These are phyloP conservation scores for Campoplex capitator DNA, from an alignment of 2,888 invertebrate species.

Conservation along the genomic window DNA sequence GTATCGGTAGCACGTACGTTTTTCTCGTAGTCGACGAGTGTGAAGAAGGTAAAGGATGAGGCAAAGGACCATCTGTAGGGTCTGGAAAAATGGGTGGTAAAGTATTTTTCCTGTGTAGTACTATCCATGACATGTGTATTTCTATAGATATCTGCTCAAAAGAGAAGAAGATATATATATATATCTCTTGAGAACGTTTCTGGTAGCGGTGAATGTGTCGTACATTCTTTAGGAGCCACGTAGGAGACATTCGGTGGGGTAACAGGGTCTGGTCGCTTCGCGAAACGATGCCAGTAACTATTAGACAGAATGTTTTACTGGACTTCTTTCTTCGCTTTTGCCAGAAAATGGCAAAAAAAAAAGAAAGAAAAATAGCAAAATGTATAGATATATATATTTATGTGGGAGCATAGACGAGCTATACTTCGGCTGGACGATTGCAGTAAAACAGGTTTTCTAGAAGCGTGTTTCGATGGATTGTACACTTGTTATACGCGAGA, in stretches of 20 bases:
- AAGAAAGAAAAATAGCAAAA: neutral
- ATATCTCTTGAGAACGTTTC: conserved; percentile 45
- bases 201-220: conserved; percentile 60
- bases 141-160: conserved; percentile 13
- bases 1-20: conserved; percentile 58
- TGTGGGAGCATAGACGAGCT: neutral
- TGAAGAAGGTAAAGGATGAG: conserved; percentile 35
- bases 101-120: conserved; percentile 61
- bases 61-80: conserved; percentile 51
- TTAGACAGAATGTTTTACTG: conserved; percentile 63
- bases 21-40: conserved; percentile 18
- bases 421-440: neutral
- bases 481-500: neutral
- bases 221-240: conserved; percentile 67
- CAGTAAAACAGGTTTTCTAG: conserved; percentile 15
- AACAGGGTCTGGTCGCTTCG: conserved; percentile 61
- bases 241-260: conserved; percentile 64
- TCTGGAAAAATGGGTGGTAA: conserved; percentile 55
- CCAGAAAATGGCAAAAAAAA: neutral
- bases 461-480: neutral
- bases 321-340: conserved; percentile 34
- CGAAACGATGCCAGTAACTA: conserved; percentile 67
- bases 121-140: conserved; percentile 6
- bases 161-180: conserved; percentile 34
- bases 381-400: conserved; percentile 9